phyloP scores from a whole-genome alignment of 2,797 vertebrate species.

The Dermochelys coriacea region DNA sequence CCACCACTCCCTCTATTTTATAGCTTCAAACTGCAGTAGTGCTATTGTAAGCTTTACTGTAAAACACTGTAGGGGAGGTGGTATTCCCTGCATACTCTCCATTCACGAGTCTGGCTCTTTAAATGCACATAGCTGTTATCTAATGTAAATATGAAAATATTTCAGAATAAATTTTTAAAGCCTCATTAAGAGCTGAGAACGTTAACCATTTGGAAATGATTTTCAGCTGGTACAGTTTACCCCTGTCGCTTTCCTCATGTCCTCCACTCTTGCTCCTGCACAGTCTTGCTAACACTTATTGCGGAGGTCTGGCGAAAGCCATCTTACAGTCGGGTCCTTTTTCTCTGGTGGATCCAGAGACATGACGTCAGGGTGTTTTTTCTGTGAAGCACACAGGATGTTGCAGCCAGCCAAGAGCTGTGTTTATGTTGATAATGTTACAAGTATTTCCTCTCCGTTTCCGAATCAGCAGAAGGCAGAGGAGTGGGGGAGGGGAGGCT shows the following conservation, averaged over 20 bases:
- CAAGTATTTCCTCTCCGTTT: constrained; percentile 73
- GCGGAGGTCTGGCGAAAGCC: neutral
- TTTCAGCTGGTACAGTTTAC: neutral
- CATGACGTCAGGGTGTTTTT: constrained; percentile 70
- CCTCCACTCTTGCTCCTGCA: neutral
- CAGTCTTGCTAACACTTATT: neutral
- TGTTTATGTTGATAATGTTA: constrained; percentile 72
- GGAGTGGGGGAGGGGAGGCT: constrained; percentile 57
- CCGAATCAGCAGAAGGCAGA: constrained; percentile 52
- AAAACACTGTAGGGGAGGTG: neutral
- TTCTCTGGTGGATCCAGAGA: constrained; percentile 36
- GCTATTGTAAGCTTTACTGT: neutral
- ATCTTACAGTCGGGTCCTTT: neutral
- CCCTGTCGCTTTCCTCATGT: neutral
- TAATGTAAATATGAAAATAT: neutral
- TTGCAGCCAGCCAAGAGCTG: constrained; percentile 61
- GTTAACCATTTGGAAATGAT: neutral
- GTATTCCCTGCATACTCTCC: neutral
- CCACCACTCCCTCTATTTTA: neutral
- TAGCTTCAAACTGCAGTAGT: neutral
- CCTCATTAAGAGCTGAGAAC: neutral
- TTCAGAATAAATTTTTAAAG: neutral
- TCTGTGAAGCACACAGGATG: constrained; percentile 66
- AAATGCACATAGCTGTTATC: neutral
- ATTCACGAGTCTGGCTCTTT: neutral